Evolutionary conservation across 2,888 invertebrate species (phyloP), one percentile per base, ranked within the genome.

Genomic region (Caenorhabditis afra): DNA sequence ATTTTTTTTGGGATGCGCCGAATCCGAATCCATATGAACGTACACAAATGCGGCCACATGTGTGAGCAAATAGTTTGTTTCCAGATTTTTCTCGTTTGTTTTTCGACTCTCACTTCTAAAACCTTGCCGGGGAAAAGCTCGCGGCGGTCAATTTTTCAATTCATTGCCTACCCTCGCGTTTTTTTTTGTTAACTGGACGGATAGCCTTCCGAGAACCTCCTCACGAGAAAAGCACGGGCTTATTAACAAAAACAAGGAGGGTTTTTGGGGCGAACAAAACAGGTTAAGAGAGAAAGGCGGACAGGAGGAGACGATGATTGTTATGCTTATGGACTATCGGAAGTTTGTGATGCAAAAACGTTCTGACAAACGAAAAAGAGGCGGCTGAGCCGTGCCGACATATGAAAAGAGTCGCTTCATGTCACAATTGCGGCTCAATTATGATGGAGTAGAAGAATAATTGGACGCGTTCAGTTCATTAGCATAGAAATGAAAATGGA

Each of bases 401-500:
- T 52, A n/a, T 14, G 52, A 52, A 52, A 23, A n/a, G 52, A 37
- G 55, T 55, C 37, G 37, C 57, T 53, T 35, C 18, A 3, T 16
- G 29, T 50, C 22, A 29, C 41, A 68, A 61, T 61, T 53, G 45
- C 53, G 23, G 45, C 61, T 14, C 35, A 61, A 61, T 70, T 47
- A 45, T 61, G 70, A 70, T 61, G 53, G 18, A 41, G 20, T 18
- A 39, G 8, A 37, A 45, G 18, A 35, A 50, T 64, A 62, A 62
- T 47, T 53, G 64, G 23, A 3, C 14, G 53, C 14, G 39, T 64
- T 73, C 73, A 73, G 39, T 64, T 73, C 73, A 73, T 73, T 73
- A 73, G 22, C 73, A 73, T 73, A 73, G 64, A 73, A 64, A 73
- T 73, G n/a, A 50, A 58, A 64, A 44, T 39, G 47, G 37, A 20